A percentile compares a stretch with the other conserved stretches of the same genome.
phyloP scores from a whole-genome alignment of 2,888 invertebrate species.

The Rhaphigaster nebulosa region DNA sequence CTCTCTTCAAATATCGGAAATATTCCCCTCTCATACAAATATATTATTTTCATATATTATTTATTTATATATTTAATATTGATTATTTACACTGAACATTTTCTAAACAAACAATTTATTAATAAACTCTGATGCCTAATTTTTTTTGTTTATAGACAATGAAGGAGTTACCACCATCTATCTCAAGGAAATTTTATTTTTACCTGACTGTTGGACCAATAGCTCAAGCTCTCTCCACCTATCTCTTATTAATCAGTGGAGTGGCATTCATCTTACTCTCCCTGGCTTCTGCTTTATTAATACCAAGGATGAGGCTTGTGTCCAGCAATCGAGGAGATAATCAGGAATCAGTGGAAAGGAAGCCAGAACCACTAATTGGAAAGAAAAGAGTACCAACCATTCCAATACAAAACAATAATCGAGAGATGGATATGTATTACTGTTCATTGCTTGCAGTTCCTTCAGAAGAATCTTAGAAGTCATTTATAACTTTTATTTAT shows the following conservation, averaged over 20 bases:
- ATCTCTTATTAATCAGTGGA: conserved; percentile 72
- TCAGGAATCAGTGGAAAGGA: conserved; percentile 46
- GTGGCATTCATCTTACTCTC: conserved; percentile 71
- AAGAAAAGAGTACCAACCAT: conserved; percentile 56
- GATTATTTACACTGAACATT: too few species aligned
- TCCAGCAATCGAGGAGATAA: conserved; percentile 60
- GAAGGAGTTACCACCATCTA: conserved; percentile 75
- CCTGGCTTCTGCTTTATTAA: conserved; percentile 65
- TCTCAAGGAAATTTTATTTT: conserved; percentile 78
- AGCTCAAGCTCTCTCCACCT: conserved; percentile 74
- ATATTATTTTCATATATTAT: neutral
- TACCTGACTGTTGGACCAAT: conserved; percentile 81
- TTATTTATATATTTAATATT: too few species aligned
- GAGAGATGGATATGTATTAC: conserved; percentile 70
- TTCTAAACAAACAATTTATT: too few species aligned
- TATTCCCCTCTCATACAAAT: too few species aligned
- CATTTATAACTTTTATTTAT: conserved; percentile 17
- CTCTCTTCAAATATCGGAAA: too few species aligned
- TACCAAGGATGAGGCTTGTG: conserved; percentile 64
- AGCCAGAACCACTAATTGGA: conserved; percentile 55
- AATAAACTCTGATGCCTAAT: too few species aligned
- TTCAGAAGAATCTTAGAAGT: conserved; percentile 51
- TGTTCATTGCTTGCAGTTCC: conserved; percentile 68
- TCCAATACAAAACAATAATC: conserved; percentile 65
- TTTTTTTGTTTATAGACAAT: conserved; percentile 75